Percentiles rank a stretch among this genome's conserved stretches.
Evolutionary conservation across 2,797 vertebrate species (phyloP).

Genomic region (Gambelia wislizenii): DNA sequence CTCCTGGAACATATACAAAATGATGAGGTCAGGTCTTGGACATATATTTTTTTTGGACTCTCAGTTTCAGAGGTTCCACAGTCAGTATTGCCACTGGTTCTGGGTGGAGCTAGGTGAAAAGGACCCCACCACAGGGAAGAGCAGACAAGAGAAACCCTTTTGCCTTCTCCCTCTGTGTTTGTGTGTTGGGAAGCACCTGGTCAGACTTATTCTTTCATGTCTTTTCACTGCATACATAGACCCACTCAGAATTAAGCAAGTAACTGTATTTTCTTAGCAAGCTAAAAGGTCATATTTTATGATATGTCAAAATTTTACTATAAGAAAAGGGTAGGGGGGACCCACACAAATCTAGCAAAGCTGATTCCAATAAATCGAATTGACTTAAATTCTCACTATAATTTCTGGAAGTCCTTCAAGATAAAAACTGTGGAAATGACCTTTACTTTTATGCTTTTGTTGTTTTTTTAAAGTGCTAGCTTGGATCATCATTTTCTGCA

Average conservation of each 20-base stretch:
- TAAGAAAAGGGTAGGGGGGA: background rate
- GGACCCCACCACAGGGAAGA: background rate
- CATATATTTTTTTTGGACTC: too few relatives aligned
- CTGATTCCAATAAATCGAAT: constrained; percentile 40
- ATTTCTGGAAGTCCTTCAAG: constrained; percentile 49
- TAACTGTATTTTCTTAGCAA: background rate
- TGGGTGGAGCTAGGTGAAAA: too few relatives aligned
- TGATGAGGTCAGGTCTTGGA: too few relatives aligned
- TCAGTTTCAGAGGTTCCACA: too few relatives aligned
- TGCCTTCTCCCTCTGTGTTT: background rate
- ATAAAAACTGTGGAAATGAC: constrained; percentile 67
- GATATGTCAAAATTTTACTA: background rate
- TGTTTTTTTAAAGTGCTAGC: constrained; percentile 58
- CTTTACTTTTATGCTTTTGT: constrained; percentile 70
- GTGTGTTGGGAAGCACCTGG: background rate
- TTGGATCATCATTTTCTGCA: constrained; percentile 69
- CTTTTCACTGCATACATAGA: background rate
- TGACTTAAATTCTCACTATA: constrained; percentile 47
- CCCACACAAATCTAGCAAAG: constrained; percentile 10
- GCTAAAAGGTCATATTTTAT: constrained; percentile 22
- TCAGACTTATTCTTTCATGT: background rate
- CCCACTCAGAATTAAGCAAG: background rate
- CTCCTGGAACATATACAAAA: too few relatives aligned
- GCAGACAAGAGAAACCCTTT: background rate
- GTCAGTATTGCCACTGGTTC: too few relatives aligned